phyloP scores from a whole-genome alignment of 92 coral and sea anemone species.

The Pocillopora grandis region DNA sequence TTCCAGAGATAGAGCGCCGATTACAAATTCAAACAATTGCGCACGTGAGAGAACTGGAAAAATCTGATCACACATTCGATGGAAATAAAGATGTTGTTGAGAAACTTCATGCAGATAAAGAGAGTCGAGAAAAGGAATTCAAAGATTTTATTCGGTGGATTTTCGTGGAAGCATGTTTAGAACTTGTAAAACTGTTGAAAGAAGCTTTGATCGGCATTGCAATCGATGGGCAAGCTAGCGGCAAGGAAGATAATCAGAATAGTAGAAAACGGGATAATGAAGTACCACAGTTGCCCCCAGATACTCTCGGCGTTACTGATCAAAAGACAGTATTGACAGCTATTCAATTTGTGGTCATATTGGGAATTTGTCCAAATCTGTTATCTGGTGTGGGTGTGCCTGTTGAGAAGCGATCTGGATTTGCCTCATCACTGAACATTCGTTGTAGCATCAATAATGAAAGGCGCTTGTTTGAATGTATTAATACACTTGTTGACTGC shows the following conservation, averaged over 20 bases:
- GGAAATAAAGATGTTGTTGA: background rate
- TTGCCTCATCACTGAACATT: conserved; percentile 49
- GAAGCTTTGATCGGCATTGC: conserved; percentile 23
- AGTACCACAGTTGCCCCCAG: conserved; percentile 57
- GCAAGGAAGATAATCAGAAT: background rate
- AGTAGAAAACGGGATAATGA: background rate
- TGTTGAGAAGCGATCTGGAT: conserved; percentile 82
- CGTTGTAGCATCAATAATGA: conserved; percentile 54
- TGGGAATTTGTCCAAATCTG: conserved; percentile 89
- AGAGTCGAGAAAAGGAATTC: background rate
- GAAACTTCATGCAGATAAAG: background rate
- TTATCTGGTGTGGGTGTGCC: conserved; percentile 86
- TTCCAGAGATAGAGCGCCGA: background rate
- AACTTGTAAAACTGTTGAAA: conserved; percentile 47
- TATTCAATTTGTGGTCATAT: conserved; percentile 77
- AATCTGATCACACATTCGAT: background rate
- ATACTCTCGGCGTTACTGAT: conserved; percentile 75
- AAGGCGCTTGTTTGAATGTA: conserved; percentile 63
- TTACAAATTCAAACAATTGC: conserved; percentile 14
- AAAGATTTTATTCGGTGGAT: conserved; percentile 50
- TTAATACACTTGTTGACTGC: conserved; percentile 62
- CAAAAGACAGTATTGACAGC: conserved; percentile 73
- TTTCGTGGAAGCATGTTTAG: conserved; percentile 58
- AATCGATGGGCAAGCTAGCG: background rate
- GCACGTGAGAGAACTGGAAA: background rate